phyloP scores from a whole-genome alignment of 2,888 invertebrate species.

The Dolomedes plantarius region DNA sequence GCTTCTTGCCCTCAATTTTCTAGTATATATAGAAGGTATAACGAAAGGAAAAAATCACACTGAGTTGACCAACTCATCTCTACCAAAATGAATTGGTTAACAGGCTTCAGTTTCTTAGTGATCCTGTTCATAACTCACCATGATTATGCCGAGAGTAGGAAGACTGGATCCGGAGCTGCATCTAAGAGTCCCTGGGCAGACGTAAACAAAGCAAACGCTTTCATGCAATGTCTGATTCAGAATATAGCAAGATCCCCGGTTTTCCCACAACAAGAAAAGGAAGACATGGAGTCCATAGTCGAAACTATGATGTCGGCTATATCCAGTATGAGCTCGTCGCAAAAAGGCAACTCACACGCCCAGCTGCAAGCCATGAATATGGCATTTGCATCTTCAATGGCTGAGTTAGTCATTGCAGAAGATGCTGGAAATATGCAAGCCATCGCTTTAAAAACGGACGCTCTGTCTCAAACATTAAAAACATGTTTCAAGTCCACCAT shows the following conservation, averaged over 20 bases:
- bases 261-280: constrained; percentile 46
- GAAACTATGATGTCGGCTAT: constrained; percentile 39
- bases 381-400: constrained; percentile 50
- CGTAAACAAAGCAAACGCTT: constrained; percentile 27
- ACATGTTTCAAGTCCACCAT: constrained; percentile 36
- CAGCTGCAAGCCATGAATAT: constrained; percentile 43
- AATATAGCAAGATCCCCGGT: constrained; percentile 24
- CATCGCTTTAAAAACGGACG: constrained; percentile 27
- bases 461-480: not conserved
- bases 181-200: constrained; percentile 43
- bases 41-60: no score
- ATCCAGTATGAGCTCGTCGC: no score
- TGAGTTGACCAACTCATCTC: constrained; percentile 20
- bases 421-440: not conserved
- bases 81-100: constrained; percentile 47
- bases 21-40: no score
- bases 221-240: constrained; percentile 46
- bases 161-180: not conserved
- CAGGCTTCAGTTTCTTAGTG: constrained; percentile 36
- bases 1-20: no score
- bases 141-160: constrained; percentile 16
- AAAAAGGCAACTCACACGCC: not conserved
- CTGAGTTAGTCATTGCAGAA: constrained; percentile 45
- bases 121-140: constrained; percentile 19
- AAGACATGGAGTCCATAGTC: constrained; percentile 44